Conservation (phyloP, 1,140 invertebrate species). For the Hyles vespertilio region DNA sequence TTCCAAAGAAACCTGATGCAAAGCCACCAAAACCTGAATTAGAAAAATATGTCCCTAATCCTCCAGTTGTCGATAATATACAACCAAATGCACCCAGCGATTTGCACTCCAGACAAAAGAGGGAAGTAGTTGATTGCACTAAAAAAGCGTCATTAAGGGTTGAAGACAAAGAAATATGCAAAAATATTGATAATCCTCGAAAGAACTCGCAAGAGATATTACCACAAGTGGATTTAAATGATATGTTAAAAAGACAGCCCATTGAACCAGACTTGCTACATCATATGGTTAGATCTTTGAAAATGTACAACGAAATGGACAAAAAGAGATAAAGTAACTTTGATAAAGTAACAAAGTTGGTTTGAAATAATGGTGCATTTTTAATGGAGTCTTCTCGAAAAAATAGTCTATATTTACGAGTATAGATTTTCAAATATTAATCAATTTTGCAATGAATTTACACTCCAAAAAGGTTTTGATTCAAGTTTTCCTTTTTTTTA, state of each 20-base stretch:
- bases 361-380: too few relatives aligned
- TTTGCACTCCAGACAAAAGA: constrained; percentile 41
- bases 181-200: constrained; percentile 30
- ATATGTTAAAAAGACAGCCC: constrained; percentile 33
- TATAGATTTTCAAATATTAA: too few relatives aligned
- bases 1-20: constrained; percentile 5
- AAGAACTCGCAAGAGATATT: constrained; percentile 10
- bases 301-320: constrained; percentile 41
- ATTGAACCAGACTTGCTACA: constrained; percentile 36
- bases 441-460: too few relatives aligned
- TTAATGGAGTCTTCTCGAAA: too few relatives aligned
- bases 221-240: constrained; percentile 45
- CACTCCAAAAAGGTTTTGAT: too few relatives aligned
- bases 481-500: too few relatives aligned
- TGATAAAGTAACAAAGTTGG: constrained; percentile 12
- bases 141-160: constrained; percentile 39
- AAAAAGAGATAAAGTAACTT: constrained; percentile 18
- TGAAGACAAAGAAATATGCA: constrained; percentile 56
- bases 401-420: too few relatives aligned
- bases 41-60: background rate
- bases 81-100: background rate
- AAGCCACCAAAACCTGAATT: background rate
- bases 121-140: constrained; percentile 59
- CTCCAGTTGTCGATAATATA: background rate
- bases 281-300: constrained; percentile 52